phyloP scores from a whole-genome alignment of 37 sponge, comb jelly and placozoan species.

The Lycopodina hypogea region DNA sequence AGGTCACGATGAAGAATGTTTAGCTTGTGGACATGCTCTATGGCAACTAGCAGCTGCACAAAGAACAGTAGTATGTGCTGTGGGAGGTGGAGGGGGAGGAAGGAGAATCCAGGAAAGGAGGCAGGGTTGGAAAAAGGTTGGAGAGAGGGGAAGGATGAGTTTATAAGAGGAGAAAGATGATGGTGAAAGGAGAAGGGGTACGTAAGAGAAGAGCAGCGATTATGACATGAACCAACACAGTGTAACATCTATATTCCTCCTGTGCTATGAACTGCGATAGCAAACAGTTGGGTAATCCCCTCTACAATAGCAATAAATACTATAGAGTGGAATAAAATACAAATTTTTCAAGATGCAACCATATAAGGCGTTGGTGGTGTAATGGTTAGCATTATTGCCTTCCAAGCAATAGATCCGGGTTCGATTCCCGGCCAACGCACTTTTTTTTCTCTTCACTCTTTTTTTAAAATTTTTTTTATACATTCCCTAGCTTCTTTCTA shows the following conservation, averaged over 20 bases:
- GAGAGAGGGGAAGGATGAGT: not conserved
- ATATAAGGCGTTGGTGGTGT: conserved; percentile 89
- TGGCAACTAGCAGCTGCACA: conserved; percentile 72
- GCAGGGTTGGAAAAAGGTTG: not conserved
- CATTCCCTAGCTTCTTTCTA: not conserved
- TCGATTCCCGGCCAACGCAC: conserved; percentile 98
- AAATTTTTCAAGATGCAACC: not conserved
- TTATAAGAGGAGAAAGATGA: not conserved
- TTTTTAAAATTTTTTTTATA: not conserved
- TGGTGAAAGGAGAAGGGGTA: not conserved
- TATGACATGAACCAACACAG: too few species aligned
- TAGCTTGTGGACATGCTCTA: conserved; percentile 78
- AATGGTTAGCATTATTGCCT: conserved; percentile 96
- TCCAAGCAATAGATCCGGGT: conserved; percentile 99
- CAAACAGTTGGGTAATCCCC: too few species aligned
- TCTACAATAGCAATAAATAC: too few species aligned
- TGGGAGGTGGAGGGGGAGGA: conserved; percentile 2
- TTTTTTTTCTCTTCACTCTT: conserved; percentile 44
- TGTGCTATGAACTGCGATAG: too few species aligned
- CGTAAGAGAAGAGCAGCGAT: not conserved
- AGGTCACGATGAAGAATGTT: conserved; percentile 89
- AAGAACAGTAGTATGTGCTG: conserved; percentile 82
- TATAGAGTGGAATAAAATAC: not conserved
- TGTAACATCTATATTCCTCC: too few species aligned
- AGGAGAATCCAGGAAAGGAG: not conserved